A percentile compares a stretch with the other conserved stretches of the same genome.
phyloP scores from a whole-genome alignment of 2,113 vertebrate species.

The Pomatostomus ruficeps region DNA sequence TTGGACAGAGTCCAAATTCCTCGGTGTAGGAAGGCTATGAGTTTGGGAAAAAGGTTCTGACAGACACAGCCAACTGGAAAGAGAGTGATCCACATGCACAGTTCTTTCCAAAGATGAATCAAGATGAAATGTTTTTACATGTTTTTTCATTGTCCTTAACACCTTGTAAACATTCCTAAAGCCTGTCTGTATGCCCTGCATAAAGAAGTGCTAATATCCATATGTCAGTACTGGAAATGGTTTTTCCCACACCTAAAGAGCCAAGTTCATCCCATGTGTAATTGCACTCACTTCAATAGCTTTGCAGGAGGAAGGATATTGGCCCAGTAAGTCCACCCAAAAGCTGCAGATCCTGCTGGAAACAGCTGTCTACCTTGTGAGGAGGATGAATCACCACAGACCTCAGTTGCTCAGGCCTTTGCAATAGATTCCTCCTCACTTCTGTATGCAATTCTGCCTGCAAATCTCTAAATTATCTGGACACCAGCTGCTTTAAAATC shows the following conservation, averaged over 20 bases:
- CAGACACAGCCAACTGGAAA: background rate
- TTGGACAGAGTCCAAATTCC: constrained; percentile 21
- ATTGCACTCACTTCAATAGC: constrained; percentile 4
- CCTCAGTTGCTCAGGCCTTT: background rate
- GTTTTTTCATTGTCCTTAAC: constrained; percentile 49
- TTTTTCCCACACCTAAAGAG: constrained; percentile 44
- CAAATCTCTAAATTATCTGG: constrained; percentile 26
- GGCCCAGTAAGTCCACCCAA: background rate
- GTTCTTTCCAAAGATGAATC: constrained; percentile 31
- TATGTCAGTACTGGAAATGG: constrained; percentile 53
- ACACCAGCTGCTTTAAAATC: constrained; percentile 22
- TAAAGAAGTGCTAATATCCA: constrained; percentile 56
- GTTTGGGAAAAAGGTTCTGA: constrained; percentile 8
- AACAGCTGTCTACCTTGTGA: constrained; percentile 42
- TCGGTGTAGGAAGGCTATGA: background rate
- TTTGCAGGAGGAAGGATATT: background rate
- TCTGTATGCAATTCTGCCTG: background rate
- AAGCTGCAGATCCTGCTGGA: background rate
- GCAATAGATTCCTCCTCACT: background rate
- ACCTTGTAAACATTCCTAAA: constrained; percentile 57
- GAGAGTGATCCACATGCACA: background rate
- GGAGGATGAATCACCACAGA: background rate
- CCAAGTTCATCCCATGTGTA: constrained; percentile 32
- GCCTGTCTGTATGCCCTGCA: constrained; percentile 36
- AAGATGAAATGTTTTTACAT: constrained; percentile 45